Evolutionary conservation across 2,113 vertebrate genomes (phyloP).

Genomic region (Psittacula cyanocephala): DNA sequence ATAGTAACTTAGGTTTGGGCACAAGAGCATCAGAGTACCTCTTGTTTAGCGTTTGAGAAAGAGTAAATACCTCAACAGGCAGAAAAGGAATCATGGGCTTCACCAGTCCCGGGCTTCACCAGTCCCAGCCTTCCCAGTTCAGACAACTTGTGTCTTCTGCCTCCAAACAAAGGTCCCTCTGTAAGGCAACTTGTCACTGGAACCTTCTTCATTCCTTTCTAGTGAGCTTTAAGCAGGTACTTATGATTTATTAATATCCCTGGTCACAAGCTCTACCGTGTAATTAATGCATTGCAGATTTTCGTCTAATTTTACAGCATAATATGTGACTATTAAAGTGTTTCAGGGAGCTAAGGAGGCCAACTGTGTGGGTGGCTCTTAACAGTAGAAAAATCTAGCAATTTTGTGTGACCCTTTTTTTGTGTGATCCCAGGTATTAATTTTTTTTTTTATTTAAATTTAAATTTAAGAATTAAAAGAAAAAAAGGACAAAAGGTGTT

Average conservation of each 20-base stretch:
- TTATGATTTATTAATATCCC: background rate
- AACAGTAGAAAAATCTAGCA: background rate
- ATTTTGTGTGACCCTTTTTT: background rate
- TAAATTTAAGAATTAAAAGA: background rate
- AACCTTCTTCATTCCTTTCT: background rate
- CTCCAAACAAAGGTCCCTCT: background rate
- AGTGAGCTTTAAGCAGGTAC: background rate
- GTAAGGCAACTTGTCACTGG: background rate
- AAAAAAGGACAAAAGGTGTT: background rate
- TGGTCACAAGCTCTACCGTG: background rate
- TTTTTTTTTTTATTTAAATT: no score
- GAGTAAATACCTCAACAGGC: background rate
- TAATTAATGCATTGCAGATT: background rate
- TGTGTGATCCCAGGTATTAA: fast-evolving
- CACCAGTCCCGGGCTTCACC: background rate
- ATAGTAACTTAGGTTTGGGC: background rate
- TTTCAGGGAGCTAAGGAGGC: background rate
- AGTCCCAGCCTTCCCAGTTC: background rate
- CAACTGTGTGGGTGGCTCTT: background rate
- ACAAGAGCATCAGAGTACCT: background rate
- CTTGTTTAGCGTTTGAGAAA: background rate
- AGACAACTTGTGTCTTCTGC: background rate
- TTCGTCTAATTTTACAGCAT: background rate
- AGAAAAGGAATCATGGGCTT: background rate
- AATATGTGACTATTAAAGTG: background rate